Base-by-base conservation (phyloP, 2,888 invertebrate genomes). In the Augochlorella aurata region DNA sequence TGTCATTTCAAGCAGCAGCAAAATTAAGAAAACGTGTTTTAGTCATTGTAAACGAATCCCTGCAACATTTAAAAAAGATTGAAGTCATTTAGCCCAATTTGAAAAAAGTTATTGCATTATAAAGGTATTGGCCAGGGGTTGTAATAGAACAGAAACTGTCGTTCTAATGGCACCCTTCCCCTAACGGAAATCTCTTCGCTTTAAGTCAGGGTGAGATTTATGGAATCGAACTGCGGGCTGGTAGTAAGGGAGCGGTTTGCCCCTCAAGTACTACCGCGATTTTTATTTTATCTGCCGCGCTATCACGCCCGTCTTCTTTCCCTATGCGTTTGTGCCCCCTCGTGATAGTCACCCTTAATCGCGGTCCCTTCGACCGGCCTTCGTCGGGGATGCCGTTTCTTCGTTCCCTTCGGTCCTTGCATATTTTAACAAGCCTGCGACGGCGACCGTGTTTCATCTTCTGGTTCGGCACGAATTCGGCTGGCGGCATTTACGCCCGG, bases 281-380 rank as follows among this genome's bases (percentile, higher is more conserved):
- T 82, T 85, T 81, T 77, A 69, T 66, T 79, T 78, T 79, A 83
- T 79, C 84, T 67, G 24, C 75, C 49, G 45, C 63, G 29, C 68
- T 70, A 76, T 68, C 73, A 63, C 67, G 44, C 65, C 70, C 67
- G 49, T 80, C 82, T 69, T 66, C 66, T 21, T 45, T 71, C 63
- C 70, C 73, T 16, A 14, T 1, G 16, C 44, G 38, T 66, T 21
- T 69, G 69, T 66, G 45, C 16, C 63, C 18, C 63, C 24, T 38
- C 38, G 3, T 2, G 47, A 14, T 24, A 47, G 67, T 16, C 47
- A 24, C 47, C 18, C 67, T 47, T 47, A 4, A 24, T 47, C 67
- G 44, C 9, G 9, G 47, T 49, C 47, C 8, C 24, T 24, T 47
- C 45, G 47, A 3, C 24, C 24, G 12, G 12, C 16, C 9, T 24